These are phyloP conservation scores for Rhineura floridana DNA, from an alignment of 2,113 vertebrate genomes.

Conservation along the genomic window DNA sequence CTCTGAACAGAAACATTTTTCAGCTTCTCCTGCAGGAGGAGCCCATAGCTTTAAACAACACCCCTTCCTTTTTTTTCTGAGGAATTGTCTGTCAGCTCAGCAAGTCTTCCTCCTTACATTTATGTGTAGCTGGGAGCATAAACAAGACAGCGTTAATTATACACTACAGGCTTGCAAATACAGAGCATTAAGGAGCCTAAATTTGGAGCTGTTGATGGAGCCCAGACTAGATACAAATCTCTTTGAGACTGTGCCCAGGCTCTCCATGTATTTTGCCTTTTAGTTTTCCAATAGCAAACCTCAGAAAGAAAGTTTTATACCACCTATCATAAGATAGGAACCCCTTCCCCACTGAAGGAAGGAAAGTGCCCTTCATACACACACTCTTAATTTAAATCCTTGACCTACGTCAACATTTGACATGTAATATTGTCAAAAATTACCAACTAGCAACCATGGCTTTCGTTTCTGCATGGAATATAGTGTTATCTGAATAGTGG, in stretches of 20 bases:
- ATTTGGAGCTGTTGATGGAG: conserved; percentile 14
- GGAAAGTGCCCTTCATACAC: neutral
- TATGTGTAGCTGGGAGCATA: conserved; percentile 39
- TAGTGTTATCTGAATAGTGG: too few relatives aligned
- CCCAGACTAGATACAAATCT: neutral
- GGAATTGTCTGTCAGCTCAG: neutral
- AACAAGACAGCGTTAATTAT: conserved; percentile 62
- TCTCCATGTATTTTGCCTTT: neutral
- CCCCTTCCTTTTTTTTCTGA: conserved; percentile 4
- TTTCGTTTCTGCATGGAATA: neutral
- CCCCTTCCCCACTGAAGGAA: neutral
- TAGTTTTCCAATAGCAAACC: neutral
- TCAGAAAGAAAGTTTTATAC: neutral
- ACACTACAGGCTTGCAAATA: conserved; percentile 55
- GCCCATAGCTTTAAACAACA: conserved; percentile 16
- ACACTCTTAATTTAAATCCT: neutral
- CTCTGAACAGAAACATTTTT: neutral
- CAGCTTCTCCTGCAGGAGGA: conserved; percentile 8
- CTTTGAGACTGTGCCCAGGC: fast-evolving
- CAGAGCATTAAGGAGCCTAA: conserved; percentile 41
- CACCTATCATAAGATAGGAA: too few relatives aligned
- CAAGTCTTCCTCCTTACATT: neutral
- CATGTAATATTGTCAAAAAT: neutral
- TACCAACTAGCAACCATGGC: neutral
- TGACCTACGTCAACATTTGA: neutral